Evolutionary conservation across 2,888 invertebrate genomes (phyloP).

Genomic region (Platynereis dumerilii): DNA sequence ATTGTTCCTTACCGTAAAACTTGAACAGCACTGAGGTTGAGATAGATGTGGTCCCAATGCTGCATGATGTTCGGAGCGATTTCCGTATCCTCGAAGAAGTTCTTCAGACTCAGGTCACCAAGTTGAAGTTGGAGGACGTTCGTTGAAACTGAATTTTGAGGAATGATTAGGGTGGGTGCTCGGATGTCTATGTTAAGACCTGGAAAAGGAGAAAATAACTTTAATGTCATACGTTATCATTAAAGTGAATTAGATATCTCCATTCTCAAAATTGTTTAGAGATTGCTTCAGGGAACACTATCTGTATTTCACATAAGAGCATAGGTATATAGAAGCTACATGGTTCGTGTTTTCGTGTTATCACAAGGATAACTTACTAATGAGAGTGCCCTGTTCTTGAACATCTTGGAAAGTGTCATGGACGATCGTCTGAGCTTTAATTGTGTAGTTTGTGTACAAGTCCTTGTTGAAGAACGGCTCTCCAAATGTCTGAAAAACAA

Average conservation of each 20-base stretch:
- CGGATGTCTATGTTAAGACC: slow-evolving; percentile 72
- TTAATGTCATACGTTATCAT: too few species aligned
- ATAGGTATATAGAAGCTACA: too few species aligned
- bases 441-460: slow-evolving; percentile 48
- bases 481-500: slow-evolving; percentile 58
- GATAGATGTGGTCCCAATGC: slow-evolving; percentile 56
- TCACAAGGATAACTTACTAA: slow-evolving; percentile 65
- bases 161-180: slow-evolving; percentile 77
- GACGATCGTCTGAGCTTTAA: slow-evolving; percentile 36
- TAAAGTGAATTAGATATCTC: too few species aligned
- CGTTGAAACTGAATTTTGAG: slow-evolving; percentile 80
- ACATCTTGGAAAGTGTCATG: slow-evolving; percentile 43
- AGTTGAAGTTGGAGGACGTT: slow-evolving; percentile 77
- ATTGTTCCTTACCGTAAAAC: slow-evolving; percentile 64
- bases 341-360: too few species aligned
- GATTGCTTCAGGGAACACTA: too few species aligned
- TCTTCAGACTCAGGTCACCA: slow-evolving; percentile 80
- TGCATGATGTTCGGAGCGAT: slow-evolving; percentile 44
- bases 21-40: slow-evolving; percentile 71
- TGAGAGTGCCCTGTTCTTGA: slow-evolving; percentile 52
- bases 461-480: slow-evolving; percentile 61
- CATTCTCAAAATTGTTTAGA: too few species aligned
- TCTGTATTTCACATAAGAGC: too few species aligned
- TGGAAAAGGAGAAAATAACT: too few species aligned
- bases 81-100: slow-evolving; percentile 74